Evolutionary conservation across 2,888 invertebrate species (phyloP), one percentile per base, ranked within the genome.

Genomic region (Capitulum mitella): DNA sequence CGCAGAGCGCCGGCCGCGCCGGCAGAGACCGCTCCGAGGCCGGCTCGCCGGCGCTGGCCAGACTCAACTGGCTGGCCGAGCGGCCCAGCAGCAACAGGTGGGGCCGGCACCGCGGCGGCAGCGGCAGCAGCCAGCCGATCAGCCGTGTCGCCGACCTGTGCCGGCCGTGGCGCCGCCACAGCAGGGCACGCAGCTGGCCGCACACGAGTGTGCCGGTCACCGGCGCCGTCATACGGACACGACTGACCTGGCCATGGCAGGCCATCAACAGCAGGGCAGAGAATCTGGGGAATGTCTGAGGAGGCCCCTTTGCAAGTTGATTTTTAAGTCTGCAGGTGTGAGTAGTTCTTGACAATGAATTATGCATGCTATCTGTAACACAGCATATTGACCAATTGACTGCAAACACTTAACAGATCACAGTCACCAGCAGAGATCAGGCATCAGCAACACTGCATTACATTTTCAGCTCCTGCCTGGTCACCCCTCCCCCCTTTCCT

Each of bases 61-160:
- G 54, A n/a, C 70, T 70, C 22, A 70, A 22, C 37, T 70, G 70
- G 19, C 70, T 70, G 37, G 10, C 70, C 6, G 70, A 37, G 37
- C 70, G 70, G 3, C 10, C 16, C 37, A 70, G 19, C 6, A 70
- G 70, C 3, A 37, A 32, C 12, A 70, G 6, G 37, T 32, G 37
- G 22, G 70, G 70, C 19, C 70, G 70, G 22, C 3, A 37, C 0
- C 10, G 37, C 34, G 70, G 19, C 37, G 37, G 26, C 34, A 70
- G 70, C 37, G 70, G 70, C 70, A 70, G 37, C 70, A 70, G 34
- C 70, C 29, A 70, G 37, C 70, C 70, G 37, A 37, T 22, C 70
- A 37, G 37, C 26, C 70, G 70, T 37, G 37, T 37, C 37, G 16
- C 26, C 34, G 70, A 70, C 6, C 70, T 37, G 70, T 70, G 70